A percentile compares a stretch with the other conserved stretches of the same genome.
Conservation (phyloP, 1,140 invertebrate species). For the Hylaeus volcanicus region DNA sequence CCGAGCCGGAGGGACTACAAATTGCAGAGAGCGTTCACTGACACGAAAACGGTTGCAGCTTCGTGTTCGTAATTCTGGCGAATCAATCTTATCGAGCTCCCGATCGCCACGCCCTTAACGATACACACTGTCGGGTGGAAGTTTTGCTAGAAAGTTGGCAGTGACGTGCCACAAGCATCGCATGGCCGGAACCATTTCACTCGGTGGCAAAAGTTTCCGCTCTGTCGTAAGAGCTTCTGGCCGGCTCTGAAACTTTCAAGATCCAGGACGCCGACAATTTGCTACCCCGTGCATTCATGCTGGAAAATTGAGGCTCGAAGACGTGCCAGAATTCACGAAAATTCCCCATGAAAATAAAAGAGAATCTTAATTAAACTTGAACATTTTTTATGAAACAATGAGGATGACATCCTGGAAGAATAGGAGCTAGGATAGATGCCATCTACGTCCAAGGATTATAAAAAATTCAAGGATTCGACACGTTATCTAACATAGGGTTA, state of each 20-base stretch:
- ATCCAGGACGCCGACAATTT: constrained; percentile 57
- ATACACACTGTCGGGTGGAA: constrained; percentile 35
- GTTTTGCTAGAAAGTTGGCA: constrained; percentile 32
- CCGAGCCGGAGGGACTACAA: too few relatives aligned
- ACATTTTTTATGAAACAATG: too few relatives aligned
- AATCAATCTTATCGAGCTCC: constrained; percentile 28
- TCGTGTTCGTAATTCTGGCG: neutral
- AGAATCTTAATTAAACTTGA: too few relatives aligned
- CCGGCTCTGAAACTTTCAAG: constrained; percentile 56
- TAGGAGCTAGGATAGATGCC: too few relatives aligned
- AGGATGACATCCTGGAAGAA: too few relatives aligned
- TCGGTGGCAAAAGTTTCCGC: constrained; percentile 52
- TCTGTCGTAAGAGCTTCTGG: constrained; percentile 47
- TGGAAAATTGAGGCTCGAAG: constrained; percentile 49
- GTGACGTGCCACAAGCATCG: constrained; percentile 39
- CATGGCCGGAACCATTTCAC: constrained; percentile 46
- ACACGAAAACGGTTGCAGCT: neutral
- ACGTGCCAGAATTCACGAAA: neutral
- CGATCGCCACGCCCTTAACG: constrained; percentile 37
- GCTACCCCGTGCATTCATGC: constrained; percentile 38
- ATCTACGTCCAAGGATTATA: too few relatives aligned
- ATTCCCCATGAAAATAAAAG: too few relatives aligned
- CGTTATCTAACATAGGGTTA: too few relatives aligned
- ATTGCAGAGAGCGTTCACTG: neutral
- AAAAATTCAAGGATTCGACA: too few relatives aligned